Base-by-base conservation (phyloP, 2,797 vertebrate species). In the Amazona ochrocephala region DNA sequence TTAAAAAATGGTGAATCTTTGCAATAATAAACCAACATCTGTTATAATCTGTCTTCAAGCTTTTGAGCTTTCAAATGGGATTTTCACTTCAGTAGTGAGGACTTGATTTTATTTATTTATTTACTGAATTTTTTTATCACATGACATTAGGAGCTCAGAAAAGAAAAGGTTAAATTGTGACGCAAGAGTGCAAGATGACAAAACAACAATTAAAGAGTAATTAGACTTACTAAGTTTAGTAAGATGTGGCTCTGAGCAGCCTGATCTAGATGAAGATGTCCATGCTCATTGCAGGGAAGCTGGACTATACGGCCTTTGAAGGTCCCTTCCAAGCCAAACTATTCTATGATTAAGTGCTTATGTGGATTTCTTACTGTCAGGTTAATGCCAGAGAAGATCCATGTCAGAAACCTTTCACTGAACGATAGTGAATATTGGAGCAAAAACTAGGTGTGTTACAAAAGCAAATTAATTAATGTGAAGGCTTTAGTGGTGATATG, bases 121-220 rank as follows among this genome's bases (percentile, higher is more conserved):
- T 73, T 81, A 37, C 30, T 21, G 5, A 26, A 34, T 0, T 37
- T 53, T 70, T 72, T 76, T 80, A 48, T 53, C 29, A 19, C 3
- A 44, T 26, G n/a, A 54, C 17, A 14, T 6, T 30, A 4, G 11
- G 8, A 77, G 6, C 19, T 76, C 14, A 73, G 50, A 21, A 39
- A 78, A 37, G 11, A 92, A 44, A 62, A 11, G 0, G 7, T 32
- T 44, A n/a, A 34, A 58, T 41, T 0, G 0, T 45, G 22, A 61
- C 26, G 58, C 5, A 58, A 29, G 65, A 47, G 0, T 39, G 15
- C 2, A 1, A 85, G 26, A 50, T 72, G 47, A 62, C 22, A 64
- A 37, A 13, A 23, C 0, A 2, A 58, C 20, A 44, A 53, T 75
- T 48, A 65, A 47, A 47, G 16, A 29, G 13, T 42, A 79, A 44